Base-by-base conservation (phyloP, 2,888 invertebrate species). In the Tenthredo livida region DNA sequence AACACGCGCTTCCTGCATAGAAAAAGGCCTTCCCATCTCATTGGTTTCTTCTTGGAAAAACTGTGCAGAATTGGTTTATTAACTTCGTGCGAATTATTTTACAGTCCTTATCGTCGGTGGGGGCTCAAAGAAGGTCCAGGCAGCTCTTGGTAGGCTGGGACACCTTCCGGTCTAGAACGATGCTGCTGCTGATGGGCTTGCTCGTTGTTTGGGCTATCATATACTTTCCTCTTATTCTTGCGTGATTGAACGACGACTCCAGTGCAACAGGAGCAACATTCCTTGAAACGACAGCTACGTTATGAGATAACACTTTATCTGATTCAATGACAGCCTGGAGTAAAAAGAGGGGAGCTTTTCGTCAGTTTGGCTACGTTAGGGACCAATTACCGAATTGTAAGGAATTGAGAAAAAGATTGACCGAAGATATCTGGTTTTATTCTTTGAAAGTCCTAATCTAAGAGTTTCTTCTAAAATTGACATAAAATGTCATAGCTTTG, bases 71-170 rank as follows among this genome's bases (percentile, higher is more conserved):
- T 73, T 70, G 25, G 12, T 73, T 21, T 6, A 37, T 3, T 37
- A 15, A 78, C 29, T 54, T 37, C n/a, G 17, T 58, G 37, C 15
- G n/a, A 17, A 21, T 33, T 17, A 65, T 84, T 65, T 88, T 88
- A 77, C 85, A 89, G 90, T 89, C 85, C 73, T 87, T 86, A 65
- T 40, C 84, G 40, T 83, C 72, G 40, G 58, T 40, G 61, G 84
- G 21, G 43, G 50, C 9, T 7, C 77, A 10, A 7, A 86, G 84
- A 43, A 86, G 86, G 47, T 85, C 86, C 9, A 90, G 88, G 50
- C 91, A 92, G 65, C 89, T 94, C 10, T 86, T 94, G 25, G 89
- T 94, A 15, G 94, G 94, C 17, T 95, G 94, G 94, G 94, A 94
- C 87, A 91, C 87, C 47, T 93, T 93, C 80, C 93, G 93, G 80